Evolutionary conservation across 2,113 vertebrate genomes (phyloP), one percentile per base, ranked within the genome.

Genomic region (Spilogale gracilis): DNA sequence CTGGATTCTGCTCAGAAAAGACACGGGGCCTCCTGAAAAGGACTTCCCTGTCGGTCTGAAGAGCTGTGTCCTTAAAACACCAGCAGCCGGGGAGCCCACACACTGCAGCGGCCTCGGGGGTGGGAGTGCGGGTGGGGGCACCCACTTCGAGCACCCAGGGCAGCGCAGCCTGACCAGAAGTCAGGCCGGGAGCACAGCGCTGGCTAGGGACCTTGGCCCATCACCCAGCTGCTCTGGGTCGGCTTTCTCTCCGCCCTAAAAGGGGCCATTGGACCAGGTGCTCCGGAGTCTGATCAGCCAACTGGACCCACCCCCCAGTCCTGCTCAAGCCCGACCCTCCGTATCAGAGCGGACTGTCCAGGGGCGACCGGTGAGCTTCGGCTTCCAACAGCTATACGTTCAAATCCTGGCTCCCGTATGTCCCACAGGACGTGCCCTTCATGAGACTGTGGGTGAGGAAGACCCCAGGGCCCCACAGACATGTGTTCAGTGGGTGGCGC

Each of bases 61-160:
- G 32, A 5, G 69, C 10, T 0, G 0, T 7, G 10, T 20, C 32
- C 0, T 10, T 21, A 48, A 58, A 45, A 32, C 12, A 0, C 5
- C 0, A 20, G 17, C 32, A 6, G 7, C 38, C 5, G 2, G 0
- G 3, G 0, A 5, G 0, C 1, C 0, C 10, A 4, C 48, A 11
- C 21, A 5, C 60, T 2, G 17, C 54, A 50, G 58, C 14, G 11
- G 2, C 27, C 30, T 0, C 3, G 20, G 65, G 18, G 3, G 0
- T 0, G 9, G 6, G 25, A 10, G 38, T 14, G 1, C 48, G 3
- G 4, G 21, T 0, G n/a, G 8, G 45, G 43, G 17, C 23, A 0
- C 43, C 9, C 4, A 23, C 1, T 5, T 2, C 30, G 32, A 25
- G n/a, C 10, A 6, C 14, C n/a, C 13, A 12, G 13, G 4, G 9